Evolutionary conservation across 1,140 invertebrate species (phyloP).

Genomic region (Cryptotermes secundus): DNA sequence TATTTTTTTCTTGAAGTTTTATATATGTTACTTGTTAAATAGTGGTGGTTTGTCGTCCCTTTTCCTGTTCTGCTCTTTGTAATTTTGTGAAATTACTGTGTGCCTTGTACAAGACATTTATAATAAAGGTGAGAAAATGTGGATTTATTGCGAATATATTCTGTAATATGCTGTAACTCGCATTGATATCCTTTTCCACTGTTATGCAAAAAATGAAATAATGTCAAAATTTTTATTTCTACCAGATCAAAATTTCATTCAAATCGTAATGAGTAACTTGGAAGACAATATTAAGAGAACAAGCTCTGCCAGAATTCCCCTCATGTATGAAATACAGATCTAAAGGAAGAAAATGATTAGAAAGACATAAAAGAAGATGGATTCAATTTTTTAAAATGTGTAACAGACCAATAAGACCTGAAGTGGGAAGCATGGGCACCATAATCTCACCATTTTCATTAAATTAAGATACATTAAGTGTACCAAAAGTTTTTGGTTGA

Average conservation of each 20-base stretch:
- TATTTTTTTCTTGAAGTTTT: neutral
- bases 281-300: neutral
- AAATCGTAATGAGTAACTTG: no score
- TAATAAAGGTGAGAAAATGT: neutral
- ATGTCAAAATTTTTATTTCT: neutral
- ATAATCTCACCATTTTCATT: no score
- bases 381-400: no score
- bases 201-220: neutral
- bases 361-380: no score
- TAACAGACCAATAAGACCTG: no score
- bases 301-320: neutral
- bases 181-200: neutral
- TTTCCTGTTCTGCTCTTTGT: neutral
- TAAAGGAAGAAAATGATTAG: no score
- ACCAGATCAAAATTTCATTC: no score
- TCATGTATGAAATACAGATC: no score
- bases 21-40: neutral
- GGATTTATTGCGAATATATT: neutral
- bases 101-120: slow-evolving; percentile 12
- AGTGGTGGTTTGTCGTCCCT: neutral
- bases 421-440: no score
- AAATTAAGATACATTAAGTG: no score
- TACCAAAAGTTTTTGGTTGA: no score
- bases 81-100: slow-evolving; percentile 10
- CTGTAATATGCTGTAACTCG: no score